phyloP scores from a whole-genome alignment of 2,797 vertebrate species.

The Ceyx erithaca region DNA sequence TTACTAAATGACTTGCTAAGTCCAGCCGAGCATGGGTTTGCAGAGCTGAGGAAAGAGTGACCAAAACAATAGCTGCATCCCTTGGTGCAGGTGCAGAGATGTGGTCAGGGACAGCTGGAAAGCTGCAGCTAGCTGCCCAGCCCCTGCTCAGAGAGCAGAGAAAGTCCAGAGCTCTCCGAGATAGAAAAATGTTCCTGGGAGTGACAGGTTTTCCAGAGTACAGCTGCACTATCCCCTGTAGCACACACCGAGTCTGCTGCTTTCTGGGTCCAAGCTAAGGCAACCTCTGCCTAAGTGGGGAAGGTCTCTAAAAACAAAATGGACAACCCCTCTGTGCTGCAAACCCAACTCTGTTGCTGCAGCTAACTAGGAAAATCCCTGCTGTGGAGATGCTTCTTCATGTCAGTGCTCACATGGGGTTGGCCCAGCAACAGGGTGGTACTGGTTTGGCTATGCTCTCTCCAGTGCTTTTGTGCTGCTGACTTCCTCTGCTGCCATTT shows the following conservation, averaged over 20 bases:
- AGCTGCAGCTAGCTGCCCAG: background rate
- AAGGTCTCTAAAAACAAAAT: background rate
- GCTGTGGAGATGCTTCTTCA: slow-evolving; percentile 8
- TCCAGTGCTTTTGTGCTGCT: background rate
- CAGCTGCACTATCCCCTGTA: background rate
- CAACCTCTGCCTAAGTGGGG: background rate
- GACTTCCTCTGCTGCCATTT: background rate
- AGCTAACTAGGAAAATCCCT: slow-evolving; percentile 4
- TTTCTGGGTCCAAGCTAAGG: background rate
- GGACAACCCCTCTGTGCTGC: background rate
- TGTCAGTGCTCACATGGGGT: background rate
- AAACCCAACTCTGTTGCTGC: background rate
- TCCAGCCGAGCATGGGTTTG: background rate
- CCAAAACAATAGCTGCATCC: background rate
- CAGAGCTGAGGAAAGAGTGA: background rate
- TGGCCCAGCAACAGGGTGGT: background rate
- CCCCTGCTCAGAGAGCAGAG: fast-evolving
- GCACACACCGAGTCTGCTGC: background rate
- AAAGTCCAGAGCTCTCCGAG: background rate
- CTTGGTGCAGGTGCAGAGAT: background rate
- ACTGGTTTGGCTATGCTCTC: background rate
- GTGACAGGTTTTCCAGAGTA: background rate
- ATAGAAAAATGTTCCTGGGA: background rate
- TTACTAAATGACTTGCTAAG: background rate
- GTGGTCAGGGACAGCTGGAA: background rate